These are phyloP conservation scores for Neosilurus hyrtlii DNA, from an alignment of 2,797 vertebrate species.

Conservation along the genomic window DNA sequence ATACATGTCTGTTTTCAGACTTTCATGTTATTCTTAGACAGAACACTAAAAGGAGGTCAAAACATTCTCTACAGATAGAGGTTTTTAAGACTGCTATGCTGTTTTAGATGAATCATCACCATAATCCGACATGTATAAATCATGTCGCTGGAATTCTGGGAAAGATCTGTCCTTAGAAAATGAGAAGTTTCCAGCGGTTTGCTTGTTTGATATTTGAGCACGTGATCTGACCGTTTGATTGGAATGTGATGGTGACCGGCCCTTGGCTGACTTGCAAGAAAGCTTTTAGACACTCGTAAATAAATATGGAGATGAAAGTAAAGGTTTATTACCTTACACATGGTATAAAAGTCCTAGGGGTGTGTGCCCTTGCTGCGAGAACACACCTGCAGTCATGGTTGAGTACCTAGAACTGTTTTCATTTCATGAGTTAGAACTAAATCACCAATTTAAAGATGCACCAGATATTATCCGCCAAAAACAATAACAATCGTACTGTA, in stretches of 20 bases:
- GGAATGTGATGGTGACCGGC: slow-evolving; percentile 24
- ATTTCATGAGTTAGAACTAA: slow-evolving; percentile 8
- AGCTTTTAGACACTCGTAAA: slow-evolving; percentile 41
- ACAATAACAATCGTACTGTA: neutral
- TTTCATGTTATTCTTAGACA: slow-evolving; percentile 46
- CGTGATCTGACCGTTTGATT: slow-evolving; percentile 26
- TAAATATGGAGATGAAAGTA: slow-evolving; percentile 35
- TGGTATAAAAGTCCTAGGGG: neutral
- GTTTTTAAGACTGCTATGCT: neutral
- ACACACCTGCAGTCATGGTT: neutral
- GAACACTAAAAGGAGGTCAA: slow-evolving; percentile 55
- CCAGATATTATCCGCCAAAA: neutral
- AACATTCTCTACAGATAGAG: slow-evolving; percentile 37
- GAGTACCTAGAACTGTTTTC: neutral
- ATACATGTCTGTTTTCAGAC: slow-evolving; percentile 11
- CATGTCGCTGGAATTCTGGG: slow-evolving; percentile 53
- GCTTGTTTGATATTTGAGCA: slow-evolving; percentile 38
- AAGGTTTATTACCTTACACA: slow-evolving; percentile 26
- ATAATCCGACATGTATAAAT: slow-evolving; percentile 59
- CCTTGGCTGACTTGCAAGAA: slow-evolving; percentile 32
- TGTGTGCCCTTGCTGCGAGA: neutral
- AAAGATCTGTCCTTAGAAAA: slow-evolving; percentile 48
- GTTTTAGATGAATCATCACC: slow-evolving; percentile 8
- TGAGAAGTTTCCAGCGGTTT: slow-evolving; percentile 43
- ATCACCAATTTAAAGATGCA: neutral